Evolutionary conservation across 2,113 vertebrate species (phyloP).

Genomic region (Halichoeres trimaculatus): DNA sequence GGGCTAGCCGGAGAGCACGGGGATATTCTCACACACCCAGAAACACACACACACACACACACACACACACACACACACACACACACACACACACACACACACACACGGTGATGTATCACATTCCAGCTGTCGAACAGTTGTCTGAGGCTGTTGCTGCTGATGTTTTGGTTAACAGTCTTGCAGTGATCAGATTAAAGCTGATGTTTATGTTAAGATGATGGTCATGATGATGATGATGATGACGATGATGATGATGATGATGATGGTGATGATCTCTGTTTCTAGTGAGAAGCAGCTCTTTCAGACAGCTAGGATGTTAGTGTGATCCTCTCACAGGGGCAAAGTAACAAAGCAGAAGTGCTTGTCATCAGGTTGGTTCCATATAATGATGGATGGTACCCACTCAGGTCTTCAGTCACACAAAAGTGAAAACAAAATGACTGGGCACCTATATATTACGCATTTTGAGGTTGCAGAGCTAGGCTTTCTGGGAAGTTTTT

Average conservation of each 20-base stretch:
- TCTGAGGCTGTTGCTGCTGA: neutral
- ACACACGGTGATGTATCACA: neutral
- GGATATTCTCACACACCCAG: slow-evolving; percentile 36
- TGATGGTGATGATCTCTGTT: neutral
- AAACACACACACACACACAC: slow-evolving; percentile 13
- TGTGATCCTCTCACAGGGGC: too few species aligned
- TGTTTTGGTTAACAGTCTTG: neutral
- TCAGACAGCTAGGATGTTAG: too few species aligned
- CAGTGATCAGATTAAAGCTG: slow-evolving; percentile 5
- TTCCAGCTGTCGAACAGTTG: too few species aligned
- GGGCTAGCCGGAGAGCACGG: slow-evolving; percentile 89
- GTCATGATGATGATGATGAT: neutral
- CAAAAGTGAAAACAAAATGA: too few species aligned
- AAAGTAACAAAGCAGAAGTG: too few species aligned
- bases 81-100: slow-evolving; percentile 11
- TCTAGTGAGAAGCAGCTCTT: too few species aligned
- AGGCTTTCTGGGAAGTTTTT: too few species aligned
- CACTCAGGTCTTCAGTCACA: too few species aligned
- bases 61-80: neutral
- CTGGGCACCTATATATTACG: too few species aligned
- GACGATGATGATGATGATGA: neutral
- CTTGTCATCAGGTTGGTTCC: too few species aligned
- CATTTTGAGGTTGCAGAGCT: too few species aligned
- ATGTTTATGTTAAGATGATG: neutral
- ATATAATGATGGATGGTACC: too few species aligned